Base-by-base conservation (phyloP, 2,113 vertebrate genomes). In the Sitta europaea region DNA sequence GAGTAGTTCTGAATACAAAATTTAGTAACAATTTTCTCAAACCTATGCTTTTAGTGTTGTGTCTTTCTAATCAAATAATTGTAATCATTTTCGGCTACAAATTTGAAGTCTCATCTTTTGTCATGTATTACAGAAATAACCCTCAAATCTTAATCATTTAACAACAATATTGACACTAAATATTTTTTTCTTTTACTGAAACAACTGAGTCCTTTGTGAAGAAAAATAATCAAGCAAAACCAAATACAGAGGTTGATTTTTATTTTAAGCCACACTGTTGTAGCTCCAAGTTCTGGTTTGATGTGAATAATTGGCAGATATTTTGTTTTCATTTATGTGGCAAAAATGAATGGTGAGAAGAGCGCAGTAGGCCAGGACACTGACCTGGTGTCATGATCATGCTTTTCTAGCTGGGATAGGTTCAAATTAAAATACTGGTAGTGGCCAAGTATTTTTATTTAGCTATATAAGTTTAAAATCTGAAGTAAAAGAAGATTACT, bases 21-120 rank as follows among this genome's bases (percentile, higher is more conserved):
- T 53, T 54, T 58, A 73, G 47, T 47, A 20, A 78, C 1, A 31
- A 20, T 42, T 5, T 50, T 63, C 38, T 86, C 63, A 45, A 38
- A 5, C 2, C 3, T 43, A 1, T 47, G 3, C 1, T 59, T 5
- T 33, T 2, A n/a, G 15, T 28, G 12, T 10, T 42, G 1, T 27
- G 8, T 72, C 43, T 63, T 81, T 88, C 19, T 47, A 59, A 72
- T 66, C 3, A 51, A 78, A 12, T 9, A 42, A 45, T 13, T 17
- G 5, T 28, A 61, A 79, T 86, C 4, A 55, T 50, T 88, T 92
- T 86, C 21, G 47, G 33, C 65, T 66, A 38, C 0, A 20, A n/a
- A 54, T 71, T 29, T 72, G 33, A n/a, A 84, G 25, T 67, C 22
- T 80, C 4, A 29, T 65, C 70, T 90, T 84, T 40, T 70, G 12